Base-by-base conservation (phyloP, 2,113 vertebrate genomes). In the Phoenicopterus ruber region DNA sequence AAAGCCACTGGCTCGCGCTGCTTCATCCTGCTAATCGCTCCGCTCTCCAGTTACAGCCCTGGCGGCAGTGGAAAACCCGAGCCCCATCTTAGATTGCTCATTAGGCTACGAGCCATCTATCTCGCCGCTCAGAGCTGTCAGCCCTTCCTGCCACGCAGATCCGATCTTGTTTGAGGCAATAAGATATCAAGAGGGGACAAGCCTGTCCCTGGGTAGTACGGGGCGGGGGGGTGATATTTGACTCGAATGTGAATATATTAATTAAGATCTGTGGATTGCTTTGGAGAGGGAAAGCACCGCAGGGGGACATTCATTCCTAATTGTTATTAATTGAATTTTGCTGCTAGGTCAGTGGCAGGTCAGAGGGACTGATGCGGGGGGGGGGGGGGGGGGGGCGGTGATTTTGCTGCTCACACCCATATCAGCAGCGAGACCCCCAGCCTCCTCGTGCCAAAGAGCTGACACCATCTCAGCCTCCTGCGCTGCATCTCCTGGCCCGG, bases 281-380 rank as follows among this genome's bases (percentile, higher is more conserved):
- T 69, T 65, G 52, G 54, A 89, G 77, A 95, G 50, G 26, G 10
- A 94, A 93, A 81, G 55, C 55, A 40, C 90, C 11, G 2, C 90
- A 61, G 89, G 89, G 91, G 54, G 57, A 73, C 32, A 29, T 91
- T 94, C 87, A 93, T 89, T 88, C 49, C 84, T 96, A 86, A 96
- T 90, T 87, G 73, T 31, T 90, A 87, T 85, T 93, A 91, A 95
- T 94, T 82, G 78, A 61, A 70, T 70, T 71, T 72, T 55, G 46
- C 91, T 93, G 82, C 70, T 59, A 46, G 95, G 93, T 95, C 89
- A 93, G 73, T 21, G 73, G 73, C 28, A 34, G 83, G 86, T 82
- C 88, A 82, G 21, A 57, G 59, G 52, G 73, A 13, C 18, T 65
- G 82, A 66, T 0, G 1, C 32, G 10, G 42, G 42, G 42, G 42